Conservation (phyloP, 2,888 invertebrate species). For the Acleris sparsana region DNA sequence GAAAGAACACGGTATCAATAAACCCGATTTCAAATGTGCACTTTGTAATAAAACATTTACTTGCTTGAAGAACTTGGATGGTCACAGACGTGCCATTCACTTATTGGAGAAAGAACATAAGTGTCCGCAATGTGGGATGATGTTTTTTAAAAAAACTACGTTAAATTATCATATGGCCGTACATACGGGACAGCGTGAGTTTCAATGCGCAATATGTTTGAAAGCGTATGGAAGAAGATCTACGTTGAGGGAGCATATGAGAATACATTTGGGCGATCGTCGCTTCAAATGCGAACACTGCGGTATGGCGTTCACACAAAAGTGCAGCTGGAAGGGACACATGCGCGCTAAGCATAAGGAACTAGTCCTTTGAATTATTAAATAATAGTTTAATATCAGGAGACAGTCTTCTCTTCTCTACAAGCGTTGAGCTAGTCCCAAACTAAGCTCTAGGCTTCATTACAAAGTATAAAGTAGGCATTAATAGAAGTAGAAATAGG, state of each 20-base stretch:
- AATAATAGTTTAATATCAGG: background rate
- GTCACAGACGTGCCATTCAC: slow-evolving; percentile 62
- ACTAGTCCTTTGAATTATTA: slow-evolving; percentile 25
- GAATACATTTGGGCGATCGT: slow-evolving; percentile 46
- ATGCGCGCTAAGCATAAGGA: slow-evolving; percentile 53
- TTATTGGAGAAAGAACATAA: slow-evolving; percentile 59
- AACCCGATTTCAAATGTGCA: slow-evolving; percentile 44
- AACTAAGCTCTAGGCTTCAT: no score
- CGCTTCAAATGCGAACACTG: slow-evolving; percentile 44
- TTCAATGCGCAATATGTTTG: slow-evolving; percentile 53
- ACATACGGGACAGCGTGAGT: slow-evolving; percentile 51
- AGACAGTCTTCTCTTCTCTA: no score
- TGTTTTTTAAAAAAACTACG: slow-evolving; percentile 55
- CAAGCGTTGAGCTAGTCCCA: no score
- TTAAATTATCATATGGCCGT: slow-evolving; percentile 54
- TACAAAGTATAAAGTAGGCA: no score
- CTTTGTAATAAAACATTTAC: slow-evolving; percentile 47
- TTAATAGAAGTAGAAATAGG: no score
- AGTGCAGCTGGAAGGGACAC: slow-evolving; percentile 49
- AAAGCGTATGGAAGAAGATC: slow-evolving; percentile 54
- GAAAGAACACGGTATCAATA: slow-evolving; percentile 43
- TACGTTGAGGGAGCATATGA: slow-evolving; percentile 54
- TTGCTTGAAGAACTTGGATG: slow-evolving; percentile 51
- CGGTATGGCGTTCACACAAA: slow-evolving; percentile 45
- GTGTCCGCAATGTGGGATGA: slow-evolving; percentile 59